Percentiles rank a stretch among this genome's conserved stretches.
phyloP scores from a whole-genome alignment of 2,888 invertebrate species.

The Ligdia adustata region DNA sequence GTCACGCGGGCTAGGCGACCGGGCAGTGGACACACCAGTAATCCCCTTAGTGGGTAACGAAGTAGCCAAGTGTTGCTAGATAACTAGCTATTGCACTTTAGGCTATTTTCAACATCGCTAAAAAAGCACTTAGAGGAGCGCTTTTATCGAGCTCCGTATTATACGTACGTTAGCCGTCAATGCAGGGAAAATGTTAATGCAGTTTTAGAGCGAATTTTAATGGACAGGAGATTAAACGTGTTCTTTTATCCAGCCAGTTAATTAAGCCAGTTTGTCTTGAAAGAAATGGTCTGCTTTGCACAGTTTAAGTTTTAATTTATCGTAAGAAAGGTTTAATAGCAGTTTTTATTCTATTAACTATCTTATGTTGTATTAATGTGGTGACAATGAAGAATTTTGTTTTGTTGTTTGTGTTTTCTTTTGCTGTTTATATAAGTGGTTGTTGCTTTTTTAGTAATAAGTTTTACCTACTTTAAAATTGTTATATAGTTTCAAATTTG shows the following conservation, averaged over 20 bases:
- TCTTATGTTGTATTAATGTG: too few species aligned
- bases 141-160: slow-evolving; percentile 16
- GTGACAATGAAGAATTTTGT: too few species aligned
- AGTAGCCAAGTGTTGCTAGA: slow-evolving; percentile 59
- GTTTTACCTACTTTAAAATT: too few species aligned
- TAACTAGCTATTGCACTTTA: slow-evolving; percentile 63
- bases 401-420: too few species aligned
- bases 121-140: slow-evolving; percentile 24
- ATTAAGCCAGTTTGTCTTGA: background rate
- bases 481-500: too few species aligned
- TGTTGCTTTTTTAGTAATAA: too few species aligned
- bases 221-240: slow-evolving; percentile 8
- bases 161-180: slow-evolving; percentile 15
- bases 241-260: slow-evolving; percentile 1
- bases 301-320: too few species aligned
- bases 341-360: too few species aligned
- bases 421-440: too few species aligned
- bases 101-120: slow-evolving; percentile 38
- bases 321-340: background rate
- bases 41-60: slow-evolving; percentile 73
- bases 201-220: slow-evolving; percentile 19
- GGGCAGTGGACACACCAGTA: slow-evolving; percentile 48
- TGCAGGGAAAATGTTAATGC: slow-evolving; percentile 17
- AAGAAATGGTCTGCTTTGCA: too few species aligned
- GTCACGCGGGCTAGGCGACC: slow-evolving; percentile 36